Conservation (phyloP, 2,113 vertebrate genomes). For the Ammodramus savannarum region DNA sequence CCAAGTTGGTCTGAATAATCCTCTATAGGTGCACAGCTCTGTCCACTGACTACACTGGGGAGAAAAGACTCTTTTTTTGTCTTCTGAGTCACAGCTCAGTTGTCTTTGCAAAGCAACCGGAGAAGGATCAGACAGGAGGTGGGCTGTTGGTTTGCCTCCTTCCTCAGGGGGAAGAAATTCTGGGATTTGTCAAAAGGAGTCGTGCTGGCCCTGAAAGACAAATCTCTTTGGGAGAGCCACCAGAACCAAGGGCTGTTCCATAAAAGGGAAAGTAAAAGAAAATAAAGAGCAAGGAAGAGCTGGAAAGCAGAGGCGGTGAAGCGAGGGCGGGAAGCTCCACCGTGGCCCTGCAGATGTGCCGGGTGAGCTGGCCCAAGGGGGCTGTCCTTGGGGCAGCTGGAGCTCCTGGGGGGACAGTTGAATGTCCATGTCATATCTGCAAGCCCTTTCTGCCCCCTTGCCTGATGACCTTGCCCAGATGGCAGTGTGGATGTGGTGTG, state of each 20-base stretch:
- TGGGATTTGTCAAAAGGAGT: neutral
- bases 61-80: neutral
- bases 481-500: rapidly evolving
- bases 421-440: neutral
- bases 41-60: neutral
- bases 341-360: rapidly evolving
- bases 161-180: neutral
- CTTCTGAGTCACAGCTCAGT: neutral
- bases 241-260: neutral
- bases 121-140: neutral
- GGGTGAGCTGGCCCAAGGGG: rapidly evolving
- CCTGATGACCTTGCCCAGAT: neutral
- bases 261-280: neutral
- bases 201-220: neutral
- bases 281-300: neutral
- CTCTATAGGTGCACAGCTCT: neutral
- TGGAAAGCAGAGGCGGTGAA: neutral
- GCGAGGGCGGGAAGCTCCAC: rapidly evolving
- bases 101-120: neutral
- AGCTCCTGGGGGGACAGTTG: neutral
- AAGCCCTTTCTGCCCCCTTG: rapidly evolving
- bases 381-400: neutral
- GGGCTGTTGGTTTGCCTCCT: neutral
- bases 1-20: neutral
- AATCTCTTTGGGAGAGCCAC: neutral